Conservation (phyloP, 1,140 invertebrate genomes). For the Dendroctonus ponderosae region DNA sequence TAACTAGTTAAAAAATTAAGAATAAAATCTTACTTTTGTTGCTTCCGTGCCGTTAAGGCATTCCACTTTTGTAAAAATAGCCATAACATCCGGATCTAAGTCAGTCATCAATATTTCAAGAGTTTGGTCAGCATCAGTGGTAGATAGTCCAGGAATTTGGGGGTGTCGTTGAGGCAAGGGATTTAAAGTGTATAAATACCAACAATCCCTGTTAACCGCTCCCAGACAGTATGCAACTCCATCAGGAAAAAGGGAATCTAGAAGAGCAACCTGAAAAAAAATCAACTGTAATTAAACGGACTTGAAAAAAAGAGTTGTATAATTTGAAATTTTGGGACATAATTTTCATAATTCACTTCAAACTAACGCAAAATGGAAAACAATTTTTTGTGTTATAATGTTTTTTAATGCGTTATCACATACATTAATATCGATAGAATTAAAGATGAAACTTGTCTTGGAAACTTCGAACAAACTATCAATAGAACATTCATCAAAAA, state of each 20-base stretch:
- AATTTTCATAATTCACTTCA: not conserved
- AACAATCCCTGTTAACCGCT: constrained; percentile 68
- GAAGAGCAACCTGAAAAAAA: constrained; percentile 61
- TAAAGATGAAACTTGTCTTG: no score
- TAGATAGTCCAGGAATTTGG: constrained; percentile 26
- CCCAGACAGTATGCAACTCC: constrained; percentile 93
- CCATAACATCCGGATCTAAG: constrained; percentile 84
- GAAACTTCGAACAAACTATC: no score
- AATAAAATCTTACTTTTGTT: constrained; percentile 64
- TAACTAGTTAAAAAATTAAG: not conserved
- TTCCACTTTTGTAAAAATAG: constrained; percentile 80
- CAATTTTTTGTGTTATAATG: no score
- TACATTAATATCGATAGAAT: no score
- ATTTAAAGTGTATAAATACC: constrained; percentile 91
- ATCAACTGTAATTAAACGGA: not conserved
- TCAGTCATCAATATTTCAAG: constrained; percentile 92
- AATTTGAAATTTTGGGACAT: no score
- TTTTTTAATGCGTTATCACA: no score
- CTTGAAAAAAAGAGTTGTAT: no score
- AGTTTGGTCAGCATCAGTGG: constrained; percentile 83
- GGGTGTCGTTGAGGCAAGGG: constrained; percentile 43
- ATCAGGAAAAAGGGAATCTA: constrained; percentile 85
- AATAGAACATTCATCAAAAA: no score
- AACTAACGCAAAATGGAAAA: not conserved
- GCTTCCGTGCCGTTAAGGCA: constrained; percentile 81